phyloP scores from a whole-genome alignment of 2,888 invertebrate species.

The Trachelus troglodyta region DNA sequence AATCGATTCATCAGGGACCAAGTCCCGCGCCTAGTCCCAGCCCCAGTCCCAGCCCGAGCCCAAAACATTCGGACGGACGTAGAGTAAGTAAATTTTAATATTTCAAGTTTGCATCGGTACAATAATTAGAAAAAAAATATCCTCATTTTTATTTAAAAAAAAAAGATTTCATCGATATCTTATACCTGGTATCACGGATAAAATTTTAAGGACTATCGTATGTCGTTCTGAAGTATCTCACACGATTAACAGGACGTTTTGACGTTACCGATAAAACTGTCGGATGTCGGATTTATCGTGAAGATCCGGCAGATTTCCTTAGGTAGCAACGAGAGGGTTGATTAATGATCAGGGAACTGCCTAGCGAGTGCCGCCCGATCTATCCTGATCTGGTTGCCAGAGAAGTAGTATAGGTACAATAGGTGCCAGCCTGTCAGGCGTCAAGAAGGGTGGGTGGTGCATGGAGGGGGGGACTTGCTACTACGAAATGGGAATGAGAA shows the following conservation, averaged over 20 bases:
- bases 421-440: neutral
- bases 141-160: neutral
- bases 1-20: constrained; percentile 42
- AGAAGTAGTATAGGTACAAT: neutral
- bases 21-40: constrained; percentile 59
- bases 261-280: neutral
- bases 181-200: neutral
- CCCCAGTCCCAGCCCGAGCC: constrained; percentile 59
- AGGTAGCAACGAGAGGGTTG: neutral
- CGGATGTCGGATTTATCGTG: neutral
- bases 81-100: constrained; percentile 50
- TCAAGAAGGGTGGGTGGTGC: neutral
- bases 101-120: neutral
- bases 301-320: neutral
- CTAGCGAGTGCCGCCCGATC: neutral
- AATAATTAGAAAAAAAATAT: neutral
- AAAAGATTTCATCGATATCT: neutral
- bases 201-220: neutral
- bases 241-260: neutral
- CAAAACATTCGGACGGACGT: constrained; percentile 64
- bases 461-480: neutral
- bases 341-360: neutral
- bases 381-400: neutral
- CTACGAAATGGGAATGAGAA: neutral
- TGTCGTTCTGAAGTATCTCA: neutral